phyloP scores from a whole-genome alignment of 2,113 vertebrate species.

The Aldabrachelys gigantea region DNA sequence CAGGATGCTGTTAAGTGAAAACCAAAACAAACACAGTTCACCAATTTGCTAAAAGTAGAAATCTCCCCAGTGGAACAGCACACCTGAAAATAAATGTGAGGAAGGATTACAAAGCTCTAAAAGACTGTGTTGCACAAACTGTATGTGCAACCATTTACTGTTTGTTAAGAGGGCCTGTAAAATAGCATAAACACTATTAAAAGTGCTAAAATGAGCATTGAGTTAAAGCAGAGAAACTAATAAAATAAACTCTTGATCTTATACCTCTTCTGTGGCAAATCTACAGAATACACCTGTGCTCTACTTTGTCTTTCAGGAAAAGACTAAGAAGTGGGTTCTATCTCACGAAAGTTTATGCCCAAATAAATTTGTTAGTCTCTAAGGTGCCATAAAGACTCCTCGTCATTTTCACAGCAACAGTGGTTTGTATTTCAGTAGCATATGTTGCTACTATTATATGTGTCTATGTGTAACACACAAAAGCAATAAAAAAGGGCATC shows the following conservation, averaged over 20 bases:
- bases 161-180: background rate
- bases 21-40: background rate
- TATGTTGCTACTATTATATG: background rate
- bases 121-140: background rate
- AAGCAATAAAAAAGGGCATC: background rate
- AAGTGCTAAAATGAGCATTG: background rate
- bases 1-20: slow-evolving; percentile 83
- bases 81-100: background rate
- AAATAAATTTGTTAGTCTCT: too few species aligned
- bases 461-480: background rate
- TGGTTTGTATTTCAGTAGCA: background rate
- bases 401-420: background rate
- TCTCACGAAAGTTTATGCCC: too few species aligned
- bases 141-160: background rate
- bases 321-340: background rate
- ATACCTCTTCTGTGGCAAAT: background rate
- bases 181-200: background rate
- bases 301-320: background rate
- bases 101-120: background rate
- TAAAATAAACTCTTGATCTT: background rate
- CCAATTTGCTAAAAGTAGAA: background rate
- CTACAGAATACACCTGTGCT: background rate
- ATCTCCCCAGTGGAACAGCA: background rate
- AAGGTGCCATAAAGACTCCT: too few species aligned
- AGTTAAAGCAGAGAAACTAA: background rate